A percentile compares a stretch with the other conserved stretches of the same genome.
These are phyloP conservation scores for Aphrocallistes beatrix DNA, from an alignment of 37 sponge, comb jelly and placozoan genomes.

Conservation along the genomic window DNA sequence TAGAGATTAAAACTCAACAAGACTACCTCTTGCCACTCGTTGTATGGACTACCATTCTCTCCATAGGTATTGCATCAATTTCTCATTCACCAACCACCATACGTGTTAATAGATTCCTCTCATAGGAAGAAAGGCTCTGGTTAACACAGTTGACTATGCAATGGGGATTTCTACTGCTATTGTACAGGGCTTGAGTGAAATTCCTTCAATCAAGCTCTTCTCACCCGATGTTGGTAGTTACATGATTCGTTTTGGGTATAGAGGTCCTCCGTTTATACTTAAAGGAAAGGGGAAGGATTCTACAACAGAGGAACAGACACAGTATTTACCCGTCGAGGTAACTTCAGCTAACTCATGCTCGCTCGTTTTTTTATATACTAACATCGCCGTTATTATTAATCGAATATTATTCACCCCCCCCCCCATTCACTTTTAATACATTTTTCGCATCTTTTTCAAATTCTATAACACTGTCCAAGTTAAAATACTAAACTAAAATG, in stretches of 20 bases:
- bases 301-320: neutral
- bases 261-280: neutral
- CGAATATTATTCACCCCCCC: too few species aligned
- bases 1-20: neutral
- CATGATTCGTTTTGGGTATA: neutral
- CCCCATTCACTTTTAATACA: too few species aligned
- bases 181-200: neutral
- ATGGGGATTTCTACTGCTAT: constrained; percentile 8
- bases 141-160: constrained; percentile 1
- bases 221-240: neutral
- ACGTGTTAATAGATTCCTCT: too few species aligned
- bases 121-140: neutral
- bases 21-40: neutral
- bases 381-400: too few species aligned
- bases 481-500: too few species aligned
- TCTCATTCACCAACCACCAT: too few species aligned
- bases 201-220: neutral
- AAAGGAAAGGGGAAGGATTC: neutral
- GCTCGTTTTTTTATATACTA: too few species aligned
- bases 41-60: constrained; percentile 10
- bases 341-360: too few species aligned
- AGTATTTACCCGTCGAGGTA: constrained; percentile 16
- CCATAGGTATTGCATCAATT: too few species aligned
- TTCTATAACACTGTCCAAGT: too few species aligned
- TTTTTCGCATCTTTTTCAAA: too few species aligned